These are phyloP conservation scores for Oithona nana DNA, from an alignment of 2,888 invertebrate genomes.

Conservation along the genomic window DNA sequence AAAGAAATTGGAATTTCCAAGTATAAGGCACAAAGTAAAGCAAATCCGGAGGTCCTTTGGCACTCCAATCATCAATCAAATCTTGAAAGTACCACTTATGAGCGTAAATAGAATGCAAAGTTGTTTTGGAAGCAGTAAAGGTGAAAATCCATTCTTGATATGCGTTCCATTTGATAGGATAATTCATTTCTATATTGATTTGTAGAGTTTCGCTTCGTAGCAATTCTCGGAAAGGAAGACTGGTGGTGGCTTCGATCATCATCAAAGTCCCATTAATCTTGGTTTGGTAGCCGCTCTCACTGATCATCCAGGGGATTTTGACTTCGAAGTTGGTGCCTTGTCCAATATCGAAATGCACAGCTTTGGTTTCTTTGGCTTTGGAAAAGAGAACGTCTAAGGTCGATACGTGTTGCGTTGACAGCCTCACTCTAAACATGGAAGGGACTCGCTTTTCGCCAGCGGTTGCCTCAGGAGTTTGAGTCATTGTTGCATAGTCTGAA, in stretches of 20 bases:
- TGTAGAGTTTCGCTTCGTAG: conserved; percentile 86
- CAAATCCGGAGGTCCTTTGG: conserved; percentile 77
- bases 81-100: conserved; percentile 61
- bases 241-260: conserved; percentile 13
- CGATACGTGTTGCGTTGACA: conserved; percentile 75
- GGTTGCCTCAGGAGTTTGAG: conserved; percentile 52
- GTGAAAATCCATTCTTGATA: conserved; percentile 75
- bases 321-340: conserved; percentile 89
- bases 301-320: conserved; percentile 83
- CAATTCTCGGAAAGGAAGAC: conserved; percentile 53
- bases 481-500: conserved; percentile 26
- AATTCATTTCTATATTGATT: conserved; percentile 68
- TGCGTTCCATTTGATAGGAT: conserved; percentile 86
- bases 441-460: conserved; percentile 73
- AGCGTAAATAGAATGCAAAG: conserved; percentile 72
- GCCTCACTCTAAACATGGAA: conserved; percentile 75
- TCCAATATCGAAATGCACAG: conserved; percentile 82
- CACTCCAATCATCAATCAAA: conserved; percentile 88
- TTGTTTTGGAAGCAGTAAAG: conserved; percentile 82
- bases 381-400: conserved; percentile 91
- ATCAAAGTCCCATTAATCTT: conserved; percentile 28
- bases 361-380: conserved; percentile 84
- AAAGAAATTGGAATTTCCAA: conserved; percentile 55
- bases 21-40: conserved; percentile 90
- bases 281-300: conserved; percentile 67